Conservation (phyloP, 2,113 vertebrate genomes). For the Dasyprocta punctata region DNA sequence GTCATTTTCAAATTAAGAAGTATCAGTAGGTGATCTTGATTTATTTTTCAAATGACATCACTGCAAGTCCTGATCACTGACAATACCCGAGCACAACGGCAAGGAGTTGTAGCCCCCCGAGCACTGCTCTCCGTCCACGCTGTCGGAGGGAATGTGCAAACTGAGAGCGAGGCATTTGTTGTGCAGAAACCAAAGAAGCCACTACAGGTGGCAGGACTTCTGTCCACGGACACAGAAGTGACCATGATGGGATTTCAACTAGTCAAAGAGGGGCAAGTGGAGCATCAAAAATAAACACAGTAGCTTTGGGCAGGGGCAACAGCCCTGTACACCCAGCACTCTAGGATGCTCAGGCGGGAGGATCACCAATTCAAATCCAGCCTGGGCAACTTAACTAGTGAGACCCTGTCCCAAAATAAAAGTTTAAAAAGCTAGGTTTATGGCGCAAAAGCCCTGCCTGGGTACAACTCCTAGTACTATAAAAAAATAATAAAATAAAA, state of each 20-base stretch:
- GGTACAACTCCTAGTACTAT: neutral
- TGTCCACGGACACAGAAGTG: neutral
- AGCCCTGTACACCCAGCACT: neutral
- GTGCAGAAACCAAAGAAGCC: neutral
- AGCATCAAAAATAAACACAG: neutral
- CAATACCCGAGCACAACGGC: neutral
- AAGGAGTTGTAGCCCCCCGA: neutral
- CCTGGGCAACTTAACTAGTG: neutral
- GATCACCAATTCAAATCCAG: neutral
- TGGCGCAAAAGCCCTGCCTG: neutral
- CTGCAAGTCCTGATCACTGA: neutral
- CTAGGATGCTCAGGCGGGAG: neutral
- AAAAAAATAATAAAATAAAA: neutral
- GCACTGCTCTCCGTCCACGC: no score
- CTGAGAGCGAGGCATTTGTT: no score
- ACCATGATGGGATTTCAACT: accelerated
- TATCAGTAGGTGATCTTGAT: neutral
- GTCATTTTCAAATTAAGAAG: neutral
- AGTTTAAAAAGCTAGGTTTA: neutral
- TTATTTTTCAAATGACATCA: neutral
- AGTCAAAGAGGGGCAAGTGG: neutral
- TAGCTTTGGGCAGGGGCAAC: neutral
- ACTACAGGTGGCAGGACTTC: neutral
- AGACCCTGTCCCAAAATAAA: neutral
- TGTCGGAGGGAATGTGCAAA: neutral